These are phyloP conservation scores for Craniophora ligustri DNA, from an alignment of 2,888 invertebrate species.

Conservation along the genomic window DNA sequence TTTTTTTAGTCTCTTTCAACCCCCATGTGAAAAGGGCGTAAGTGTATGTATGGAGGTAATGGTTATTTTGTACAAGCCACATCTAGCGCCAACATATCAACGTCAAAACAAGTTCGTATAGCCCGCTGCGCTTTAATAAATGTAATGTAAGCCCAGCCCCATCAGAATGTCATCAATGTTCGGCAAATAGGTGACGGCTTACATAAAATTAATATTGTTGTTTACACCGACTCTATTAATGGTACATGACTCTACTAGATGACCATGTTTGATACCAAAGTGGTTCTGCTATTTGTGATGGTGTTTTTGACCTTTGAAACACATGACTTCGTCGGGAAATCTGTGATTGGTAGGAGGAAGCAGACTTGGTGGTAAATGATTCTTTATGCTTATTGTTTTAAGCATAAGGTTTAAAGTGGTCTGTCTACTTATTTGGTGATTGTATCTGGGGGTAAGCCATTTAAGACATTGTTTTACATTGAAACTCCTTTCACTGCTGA, in stretches of 20 bases:
- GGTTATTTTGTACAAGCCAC: too few relatives aligned
- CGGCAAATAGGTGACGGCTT: conserved; percentile 71
- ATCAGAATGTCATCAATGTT: conserved; percentile 87
- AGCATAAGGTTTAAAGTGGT: too few relatives aligned
- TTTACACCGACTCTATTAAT: conserved; percentile 36
- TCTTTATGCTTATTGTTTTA: too few relatives aligned
- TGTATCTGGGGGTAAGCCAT: too few relatives aligned
- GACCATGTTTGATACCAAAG: conserved; percentile 40
- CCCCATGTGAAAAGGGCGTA: too few relatives aligned
- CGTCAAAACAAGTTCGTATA: conserved; percentile 68
- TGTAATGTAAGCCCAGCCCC: conserved; percentile 76
- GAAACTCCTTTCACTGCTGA: too few relatives aligned
- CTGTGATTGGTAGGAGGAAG: too few relatives aligned
- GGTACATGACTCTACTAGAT: conserved; percentile 30
- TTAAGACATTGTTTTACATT: too few relatives aligned
- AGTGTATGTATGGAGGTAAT: too few relatives aligned
- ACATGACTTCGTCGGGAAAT: background rate
- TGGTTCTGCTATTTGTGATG: background rate
- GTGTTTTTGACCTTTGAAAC: background rate
- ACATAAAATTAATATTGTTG: conserved; percentile 51
- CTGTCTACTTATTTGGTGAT: too few relatives aligned
- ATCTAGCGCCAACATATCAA: conserved; percentile 38
- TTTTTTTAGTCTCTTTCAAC: too few relatives aligned
- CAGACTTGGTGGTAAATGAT: too few relatives aligned
- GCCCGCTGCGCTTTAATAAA: conserved; percentile 84